Evolutionary conservation across 30 jellyfish, hydroid and myxozoan species (phyloP), one percentile per base, ranked within the genome.

Genomic region (Sanderia malayensis): DNA sequence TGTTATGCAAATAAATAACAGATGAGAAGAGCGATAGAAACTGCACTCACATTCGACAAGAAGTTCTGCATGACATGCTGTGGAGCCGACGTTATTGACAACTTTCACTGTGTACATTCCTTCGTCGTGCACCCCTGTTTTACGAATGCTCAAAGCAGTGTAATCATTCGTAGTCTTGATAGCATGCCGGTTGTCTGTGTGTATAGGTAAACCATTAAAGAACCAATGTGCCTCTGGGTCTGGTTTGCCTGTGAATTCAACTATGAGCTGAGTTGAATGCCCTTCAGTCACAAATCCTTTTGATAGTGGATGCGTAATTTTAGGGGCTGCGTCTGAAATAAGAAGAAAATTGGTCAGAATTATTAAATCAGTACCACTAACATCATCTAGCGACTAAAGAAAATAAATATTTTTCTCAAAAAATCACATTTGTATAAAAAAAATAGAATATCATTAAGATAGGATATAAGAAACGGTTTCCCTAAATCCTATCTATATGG

Each of bases 61-160:
- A 49, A 93, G 77, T 62, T 85, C 96, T 4, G 96, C 96, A 59
- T 93, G 96, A 71, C 99, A 85, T 7, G 95, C 19, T 3, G 87
- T 86, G 4, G 95, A 93, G 21, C 99, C 99, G 46, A 52, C 83
- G 9, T 86, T 30, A 60, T 93, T 93, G 15, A 44, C 84, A 23
- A 94, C 96, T 31, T 69, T 86, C 0, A 93, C 99, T 37, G 99
- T 85, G 70, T 93, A 93, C 21, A 86, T 57, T 15, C 99, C 99
- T 32, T 85, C 99, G 68, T 93, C 99, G 27, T 80, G 87, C 17
- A 85, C 73, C 22, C 61, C 95, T 15, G 90, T 88, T 13, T 84
- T 92, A 0, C 85, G 61, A 31, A 93, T 93, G 8, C 60, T 65
- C 57, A 85, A 71, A 24, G 73, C 52, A 2, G 76, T 83, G 10